Evolutionary conservation across 2,113 vertebrate genomes (phyloP).

Genomic region (Theristicus caerulescens): DNA sequence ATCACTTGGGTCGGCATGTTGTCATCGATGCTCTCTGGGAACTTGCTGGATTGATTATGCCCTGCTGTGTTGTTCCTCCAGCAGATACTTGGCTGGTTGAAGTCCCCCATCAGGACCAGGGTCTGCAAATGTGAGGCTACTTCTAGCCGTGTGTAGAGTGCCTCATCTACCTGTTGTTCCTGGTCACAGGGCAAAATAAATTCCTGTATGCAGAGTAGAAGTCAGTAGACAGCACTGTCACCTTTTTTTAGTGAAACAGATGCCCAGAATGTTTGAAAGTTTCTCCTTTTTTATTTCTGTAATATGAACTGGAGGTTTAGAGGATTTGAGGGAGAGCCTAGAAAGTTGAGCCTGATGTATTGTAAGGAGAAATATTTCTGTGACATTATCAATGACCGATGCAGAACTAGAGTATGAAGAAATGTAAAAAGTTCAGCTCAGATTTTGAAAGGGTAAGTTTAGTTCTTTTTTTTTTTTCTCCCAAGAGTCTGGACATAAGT

Average conservation of each 20-base stretch:
- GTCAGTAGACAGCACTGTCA: neutral
- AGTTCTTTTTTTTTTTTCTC: neutral
- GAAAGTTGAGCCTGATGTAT: neutral
- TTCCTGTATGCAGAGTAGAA: neutral
- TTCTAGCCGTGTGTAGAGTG: neutral
- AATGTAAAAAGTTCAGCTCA: neutral
- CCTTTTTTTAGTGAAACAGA: neutral
- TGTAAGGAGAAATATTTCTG: neutral
- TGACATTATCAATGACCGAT: neutral
- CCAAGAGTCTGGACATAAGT: neutral
- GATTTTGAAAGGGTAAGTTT: neutral
- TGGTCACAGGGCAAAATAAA: neutral
- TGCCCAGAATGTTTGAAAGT: neutral
- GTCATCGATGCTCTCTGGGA: fast-evolving
- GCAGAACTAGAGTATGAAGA: neutral
- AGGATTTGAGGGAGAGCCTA: neutral
- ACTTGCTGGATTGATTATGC: neutral
- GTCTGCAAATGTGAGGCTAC: neutral
- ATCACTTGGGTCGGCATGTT: neutral
- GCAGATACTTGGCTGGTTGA: neutral
- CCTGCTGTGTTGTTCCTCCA: neutral
- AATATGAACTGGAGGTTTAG: neutral
- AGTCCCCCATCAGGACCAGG: neutral
- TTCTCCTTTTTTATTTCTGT: neutral
- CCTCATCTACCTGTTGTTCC: neutral